Base-by-base conservation (phyloP, 2,888 invertebrate genomes). In the Eupithecia abbreviata region DNA sequence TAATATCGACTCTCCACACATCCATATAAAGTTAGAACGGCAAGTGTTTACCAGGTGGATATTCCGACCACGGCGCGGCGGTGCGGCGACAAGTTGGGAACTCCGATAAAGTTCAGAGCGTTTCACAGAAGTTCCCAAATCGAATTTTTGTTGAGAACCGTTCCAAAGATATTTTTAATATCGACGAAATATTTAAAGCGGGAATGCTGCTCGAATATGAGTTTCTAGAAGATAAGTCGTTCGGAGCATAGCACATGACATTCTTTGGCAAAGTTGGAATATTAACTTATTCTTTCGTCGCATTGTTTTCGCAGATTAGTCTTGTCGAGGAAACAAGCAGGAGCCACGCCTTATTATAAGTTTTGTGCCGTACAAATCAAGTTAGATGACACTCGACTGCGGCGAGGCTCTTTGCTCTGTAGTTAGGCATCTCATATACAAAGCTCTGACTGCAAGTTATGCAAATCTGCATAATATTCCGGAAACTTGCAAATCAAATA, bases 401-500 rank as follows among this genome's bases (percentile, higher is more conserved):
- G 62, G 62, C 4, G 10, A 18, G 65, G 73, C 65, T 75, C 79
- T 78, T 75, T 76, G 74, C 77, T 79, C 76, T 79, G 73, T 81
- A 77, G 76, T 77, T 76, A 75, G 49, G 51, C 70, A 76, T 77
- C 82, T 79, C 80, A 77, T 78, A 74, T 77, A 75, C 74, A 77
- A 76, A 77, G 71, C 75, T 74, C 76, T 45, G 76, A 68, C 74
- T 75, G 74, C 72, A 72, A 77, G 77, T 78, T 78, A 76, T 71
- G 73, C 75, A 78, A 80, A 77, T 82, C 79, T 81, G 80, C 82
- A 78, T 78, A 58, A 72, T 80, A 80, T 82, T 84, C 78, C 79
- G 80, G 84, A 78, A 86, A 86, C 84, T 88, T 84, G 84, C 83
- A 87, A 89, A 89, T 89, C 87, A 87, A 89, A 89, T 88, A 88